Evolutionary conservation across 1,140 invertebrate genomes (phyloP).

Genomic region (Cylas formicarius): DNA sequence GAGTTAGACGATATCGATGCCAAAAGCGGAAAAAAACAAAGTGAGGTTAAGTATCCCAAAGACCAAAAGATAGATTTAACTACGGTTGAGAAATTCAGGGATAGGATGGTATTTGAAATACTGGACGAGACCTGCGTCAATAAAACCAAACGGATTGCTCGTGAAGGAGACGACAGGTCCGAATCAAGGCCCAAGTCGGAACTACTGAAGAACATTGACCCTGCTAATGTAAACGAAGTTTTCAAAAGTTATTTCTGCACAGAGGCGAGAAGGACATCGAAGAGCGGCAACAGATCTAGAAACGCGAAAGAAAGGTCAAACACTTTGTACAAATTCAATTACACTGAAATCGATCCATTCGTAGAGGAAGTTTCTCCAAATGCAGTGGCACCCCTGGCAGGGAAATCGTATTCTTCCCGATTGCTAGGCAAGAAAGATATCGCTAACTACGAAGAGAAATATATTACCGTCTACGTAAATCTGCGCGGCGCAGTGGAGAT

Average conservation of each 20-base stretch:
- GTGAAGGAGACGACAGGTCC: not conserved
- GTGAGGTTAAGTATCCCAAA: not conserved
- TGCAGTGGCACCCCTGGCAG: conserved; percentile 1
- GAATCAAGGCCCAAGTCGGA: conserved; percentile 15
- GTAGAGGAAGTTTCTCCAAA: not conserved
- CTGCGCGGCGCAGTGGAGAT: conserved; percentile 15
- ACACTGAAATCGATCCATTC: not conserved
- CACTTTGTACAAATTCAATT: not conserved
- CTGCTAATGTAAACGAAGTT: not conserved
- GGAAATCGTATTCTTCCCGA: not conserved
- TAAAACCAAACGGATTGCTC: conserved; percentile 13
- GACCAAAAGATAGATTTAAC: not conserved
- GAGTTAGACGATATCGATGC: conserved; percentile 9
- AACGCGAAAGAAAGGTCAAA: not conserved
- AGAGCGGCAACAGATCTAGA: conserved; percentile 4
- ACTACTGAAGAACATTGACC: conserved; percentile 6
- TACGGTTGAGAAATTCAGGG: not conserved
- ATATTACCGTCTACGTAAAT: conserved; percentile 18
- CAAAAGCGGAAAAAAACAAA: not conserved
- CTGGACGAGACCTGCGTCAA: conserved; percentile 25
- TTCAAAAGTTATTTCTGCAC: conserved; percentile 16
- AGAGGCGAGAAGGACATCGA: conserved; percentile 1
- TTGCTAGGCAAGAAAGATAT: not conserved
- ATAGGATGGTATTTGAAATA: conserved; percentile 23
- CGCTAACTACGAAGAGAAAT: conserved; percentile 13